A percentile compares a stretch with the other conserved stretches of the same genome.
These are phyloP conservation scores for Epinotia demarniana DNA, from an alignment of 2,888 invertebrate genomes.

Conservation along the genomic window DNA sequence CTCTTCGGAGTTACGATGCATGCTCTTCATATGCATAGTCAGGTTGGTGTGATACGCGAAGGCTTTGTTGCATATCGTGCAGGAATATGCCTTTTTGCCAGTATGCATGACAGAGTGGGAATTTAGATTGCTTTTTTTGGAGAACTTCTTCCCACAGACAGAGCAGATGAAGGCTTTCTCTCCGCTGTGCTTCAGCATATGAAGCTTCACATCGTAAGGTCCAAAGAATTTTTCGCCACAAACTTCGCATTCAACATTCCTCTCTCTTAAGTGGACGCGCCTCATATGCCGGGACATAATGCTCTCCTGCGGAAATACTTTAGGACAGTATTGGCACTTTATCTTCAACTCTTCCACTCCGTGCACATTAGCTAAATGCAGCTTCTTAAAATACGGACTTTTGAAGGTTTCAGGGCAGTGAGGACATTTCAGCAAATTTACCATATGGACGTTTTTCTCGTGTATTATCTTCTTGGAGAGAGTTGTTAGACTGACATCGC, in stretches of 20 bases:
- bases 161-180: slow-evolving; percentile 84
- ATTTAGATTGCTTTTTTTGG: slow-evolving; percentile 85
- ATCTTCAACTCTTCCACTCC: slow-evolving; percentile 77
- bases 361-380: slow-evolving; percentile 76
- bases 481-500: slow-evolving; percentile 78
- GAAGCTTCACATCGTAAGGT: slow-evolving; percentile 75
- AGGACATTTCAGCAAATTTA: slow-evolving; percentile 71
- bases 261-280: slow-evolving; percentile 81
- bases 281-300: slow-evolving; percentile 86
- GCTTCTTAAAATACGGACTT: slow-evolving; percentile 75
- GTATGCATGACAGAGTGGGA: slow-evolving; percentile 85
- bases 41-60: slow-evolving; percentile 77
- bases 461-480: slow-evolving; percentile 76
- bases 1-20: slow-evolving; percentile 58
- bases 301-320: slow-evolving; percentile 80
- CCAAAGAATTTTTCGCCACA: slow-evolving; percentile 79
- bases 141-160: slow-evolving; percentile 85
- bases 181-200: slow-evolving; percentile 82
- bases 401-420: slow-evolving; percentile 78
- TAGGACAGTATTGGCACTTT: slow-evolving; percentile 78
- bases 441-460: slow-evolving; percentile 75
- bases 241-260: slow-evolving; percentile 76
- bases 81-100: slow-evolving; percentile 78
- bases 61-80: slow-evolving; percentile 81
- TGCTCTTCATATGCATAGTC: slow-evolving; percentile 64